These are phyloP conservation scores for Dryas iulia DNA, from an alignment of 1,140 invertebrate species.

Conservation along the genomic window DNA sequence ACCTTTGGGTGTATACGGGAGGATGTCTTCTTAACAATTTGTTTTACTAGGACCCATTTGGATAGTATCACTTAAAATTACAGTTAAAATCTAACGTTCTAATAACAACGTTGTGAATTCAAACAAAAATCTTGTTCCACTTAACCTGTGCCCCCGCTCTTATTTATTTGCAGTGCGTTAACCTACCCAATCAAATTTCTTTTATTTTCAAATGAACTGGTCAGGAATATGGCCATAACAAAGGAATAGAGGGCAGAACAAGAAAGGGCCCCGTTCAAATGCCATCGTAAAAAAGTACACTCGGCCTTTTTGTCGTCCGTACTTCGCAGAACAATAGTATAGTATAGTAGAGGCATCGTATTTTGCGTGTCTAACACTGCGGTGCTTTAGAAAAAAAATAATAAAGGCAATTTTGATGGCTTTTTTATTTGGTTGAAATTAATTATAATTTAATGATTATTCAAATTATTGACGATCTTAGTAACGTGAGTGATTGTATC, in stretches of 20 bases:
- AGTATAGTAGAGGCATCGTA: neutral
- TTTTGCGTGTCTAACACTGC: neutral
- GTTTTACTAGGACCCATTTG: too few species aligned
- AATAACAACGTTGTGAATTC: neutral
- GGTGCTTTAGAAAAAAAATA: neutral
- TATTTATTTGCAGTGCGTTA: conserved; percentile 26
- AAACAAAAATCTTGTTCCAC: neutral
- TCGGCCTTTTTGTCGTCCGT: conserved; percentile 11
- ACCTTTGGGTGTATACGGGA: too few species aligned
- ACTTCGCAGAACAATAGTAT: neutral
- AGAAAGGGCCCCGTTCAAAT: conserved; percentile 28
- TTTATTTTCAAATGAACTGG: conserved; percentile 34
- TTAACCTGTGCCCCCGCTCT: neutral
- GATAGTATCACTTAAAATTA: too few species aligned
- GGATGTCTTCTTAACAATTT: too few species aligned
- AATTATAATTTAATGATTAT: neutral
- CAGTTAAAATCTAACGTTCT: neutral
- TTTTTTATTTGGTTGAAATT: neutral
- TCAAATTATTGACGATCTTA: neutral
- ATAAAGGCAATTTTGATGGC: neutral
- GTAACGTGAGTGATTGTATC: neutral
- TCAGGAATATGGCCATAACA: conserved; percentile 30
- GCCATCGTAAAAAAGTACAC: conserved; percentile 13
- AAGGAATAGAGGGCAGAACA: conserved; percentile 30
- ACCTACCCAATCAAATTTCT: conserved; percentile 19